Conservation (phyloP, 2,797 vertebrate species). For the Neopelma chrysocephalum region DNA sequence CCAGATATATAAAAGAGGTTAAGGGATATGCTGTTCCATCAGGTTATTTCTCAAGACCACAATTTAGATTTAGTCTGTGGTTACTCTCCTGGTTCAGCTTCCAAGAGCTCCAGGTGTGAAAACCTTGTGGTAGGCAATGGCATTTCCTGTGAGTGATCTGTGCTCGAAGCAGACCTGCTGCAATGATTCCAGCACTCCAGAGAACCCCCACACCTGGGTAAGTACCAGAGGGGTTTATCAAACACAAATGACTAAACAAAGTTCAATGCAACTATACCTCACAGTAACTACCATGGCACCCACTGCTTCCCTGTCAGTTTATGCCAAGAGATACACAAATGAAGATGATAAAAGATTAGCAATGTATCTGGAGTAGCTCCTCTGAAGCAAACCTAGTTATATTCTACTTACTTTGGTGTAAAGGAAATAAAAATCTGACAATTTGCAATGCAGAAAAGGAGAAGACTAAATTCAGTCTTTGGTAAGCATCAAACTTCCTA, state of each 20-base stretch:
- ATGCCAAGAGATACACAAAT: background rate
- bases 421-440: background rate
- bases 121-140: background rate
- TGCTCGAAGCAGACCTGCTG: background rate
- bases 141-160: background rate
- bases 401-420: background rate
- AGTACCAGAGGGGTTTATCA: background rate
- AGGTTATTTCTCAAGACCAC: background rate
- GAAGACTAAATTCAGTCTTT: background rate
- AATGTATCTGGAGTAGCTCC: background rate
- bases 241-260: background rate
- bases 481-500: background rate
- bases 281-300: too few relatives aligned
- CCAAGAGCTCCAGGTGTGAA: background rate
- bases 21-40: background rate
- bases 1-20: background rate
- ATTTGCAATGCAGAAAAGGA: background rate
- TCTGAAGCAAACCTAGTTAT: background rate
- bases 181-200: background rate
- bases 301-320: rapidly evolving
- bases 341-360: background rate
- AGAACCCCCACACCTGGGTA: background rate
- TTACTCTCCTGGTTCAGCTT: background rate
- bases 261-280: background rate
- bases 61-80: background rate